Evolutionary conservation across 2,797 vertebrate species (phyloP).

Genomic region (Ateles fusciceps): DNA sequence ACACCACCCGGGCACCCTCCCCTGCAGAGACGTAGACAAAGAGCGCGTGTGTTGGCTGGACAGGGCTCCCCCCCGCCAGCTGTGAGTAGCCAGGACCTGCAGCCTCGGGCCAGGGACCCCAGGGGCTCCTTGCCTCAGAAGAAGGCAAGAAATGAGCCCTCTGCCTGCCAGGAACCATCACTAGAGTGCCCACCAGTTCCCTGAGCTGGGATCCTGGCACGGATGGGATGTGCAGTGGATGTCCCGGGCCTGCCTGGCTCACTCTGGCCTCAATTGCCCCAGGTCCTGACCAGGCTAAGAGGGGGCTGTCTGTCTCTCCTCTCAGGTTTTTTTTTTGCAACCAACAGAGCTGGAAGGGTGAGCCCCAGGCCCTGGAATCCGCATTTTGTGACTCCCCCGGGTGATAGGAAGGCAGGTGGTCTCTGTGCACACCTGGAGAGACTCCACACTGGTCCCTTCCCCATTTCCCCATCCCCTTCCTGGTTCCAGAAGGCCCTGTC

Average conservation of each 20-base stretch:
- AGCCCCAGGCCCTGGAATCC: background rate
- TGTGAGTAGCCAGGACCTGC: background rate
- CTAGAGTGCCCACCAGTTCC: background rate
- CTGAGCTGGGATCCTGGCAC: background rate
- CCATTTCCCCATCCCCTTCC: background rate
- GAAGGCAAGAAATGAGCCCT: background rate
- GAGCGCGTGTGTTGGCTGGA: background rate
- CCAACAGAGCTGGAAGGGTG: background rate
- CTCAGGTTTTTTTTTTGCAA: background rate
- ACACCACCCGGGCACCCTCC: background rate
- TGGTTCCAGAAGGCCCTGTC: background rate
- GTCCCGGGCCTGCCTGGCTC: background rate
- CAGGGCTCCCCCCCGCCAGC: background rate
- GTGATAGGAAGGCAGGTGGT: background rate
- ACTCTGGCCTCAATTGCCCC: background rate
- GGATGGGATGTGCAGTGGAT: fast-evolving
- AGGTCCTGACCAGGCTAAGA: background rate
- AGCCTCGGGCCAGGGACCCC: background rate
- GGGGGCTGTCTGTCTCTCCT: fast-evolving
- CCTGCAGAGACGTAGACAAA: constrained; percentile 54
- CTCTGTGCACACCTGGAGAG: background rate
- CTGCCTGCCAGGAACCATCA: background rate
- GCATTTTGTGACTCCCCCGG: background rate
- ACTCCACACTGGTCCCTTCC: background rate
- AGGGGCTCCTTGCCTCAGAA: background rate